Percentiles rank a stretch among this genome's conserved stretches.
These are phyloP conservation scores for Gopherus evgoodei DNA, from an alignment of 2,113 vertebrate genomes.

Conservation along the genomic window DNA sequence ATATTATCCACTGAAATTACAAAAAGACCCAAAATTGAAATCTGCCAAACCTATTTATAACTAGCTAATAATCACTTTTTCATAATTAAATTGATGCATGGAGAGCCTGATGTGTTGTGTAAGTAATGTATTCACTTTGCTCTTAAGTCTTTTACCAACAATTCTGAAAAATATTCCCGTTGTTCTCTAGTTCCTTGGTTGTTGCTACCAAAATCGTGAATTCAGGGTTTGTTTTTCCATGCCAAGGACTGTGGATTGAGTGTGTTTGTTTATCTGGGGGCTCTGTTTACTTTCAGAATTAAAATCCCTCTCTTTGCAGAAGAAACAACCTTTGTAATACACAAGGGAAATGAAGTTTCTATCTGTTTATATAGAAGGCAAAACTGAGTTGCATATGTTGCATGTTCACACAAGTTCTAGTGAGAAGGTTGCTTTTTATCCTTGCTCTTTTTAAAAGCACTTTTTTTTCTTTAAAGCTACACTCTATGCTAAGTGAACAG, in stretches of 20 bases:
- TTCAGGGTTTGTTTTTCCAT: background rate
- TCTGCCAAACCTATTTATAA: background rate
- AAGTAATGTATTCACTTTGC: background rate
- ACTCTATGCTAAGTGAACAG: slow-evolving; percentile 29
- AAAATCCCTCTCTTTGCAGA: slow-evolving; percentile 6
- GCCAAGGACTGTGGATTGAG: background rate
- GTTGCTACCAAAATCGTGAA: background rate
- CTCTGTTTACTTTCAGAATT: background rate
- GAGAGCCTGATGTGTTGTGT: slow-evolving; percentile 16
- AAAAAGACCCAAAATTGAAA: background rate
- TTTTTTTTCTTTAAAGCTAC: slow-evolving; percentile 22
- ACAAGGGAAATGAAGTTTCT: background rate
- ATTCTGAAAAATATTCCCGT: rapidly evolving
- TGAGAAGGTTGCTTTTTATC: background rate
- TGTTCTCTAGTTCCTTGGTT: slow-evolving; percentile 11
- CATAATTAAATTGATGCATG: background rate
- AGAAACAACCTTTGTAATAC: slow-evolving; percentile 19
- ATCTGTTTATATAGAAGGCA: background rate
- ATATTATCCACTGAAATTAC: background rate
- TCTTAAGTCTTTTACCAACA: background rate
- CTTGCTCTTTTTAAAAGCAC: slow-evolving; percentile 36
- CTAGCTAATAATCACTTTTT: background rate
- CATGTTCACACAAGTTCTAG: background rate
- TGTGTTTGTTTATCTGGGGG: background rate
- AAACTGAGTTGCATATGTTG: background rate